Conservation (phyloP, 2,888 invertebrate genomes). For the Diogma glabrata region DNA sequence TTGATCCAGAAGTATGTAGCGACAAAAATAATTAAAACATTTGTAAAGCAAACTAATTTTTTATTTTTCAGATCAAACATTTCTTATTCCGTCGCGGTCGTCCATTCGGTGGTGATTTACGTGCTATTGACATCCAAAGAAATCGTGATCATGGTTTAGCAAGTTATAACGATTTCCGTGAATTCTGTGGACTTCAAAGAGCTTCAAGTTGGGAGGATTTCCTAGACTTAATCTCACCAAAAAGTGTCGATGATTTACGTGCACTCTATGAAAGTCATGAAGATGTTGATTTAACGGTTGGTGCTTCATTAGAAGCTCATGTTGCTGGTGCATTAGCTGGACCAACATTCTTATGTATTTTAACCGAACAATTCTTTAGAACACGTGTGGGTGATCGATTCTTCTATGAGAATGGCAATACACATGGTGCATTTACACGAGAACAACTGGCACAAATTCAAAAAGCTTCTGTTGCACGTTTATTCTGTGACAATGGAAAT, state of each 20-base stretch:
- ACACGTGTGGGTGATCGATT: slow-evolving; percentile 77
- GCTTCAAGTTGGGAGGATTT: slow-evolving; percentile 60
- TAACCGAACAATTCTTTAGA: slow-evolving; percentile 77
- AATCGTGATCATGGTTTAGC: slow-evolving; percentile 79
- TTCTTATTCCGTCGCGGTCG: slow-evolving; percentile 55
- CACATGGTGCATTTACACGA: slow-evolving; percentile 50
- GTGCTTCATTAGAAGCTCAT: slow-evolving; percentile 65
- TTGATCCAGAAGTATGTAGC: slow-evolving; percentile 41
- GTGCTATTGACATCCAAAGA: slow-evolving; percentile 73
- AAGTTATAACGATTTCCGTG: slow-evolving; percentile 64
- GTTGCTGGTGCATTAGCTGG: slow-evolving; percentile 69
- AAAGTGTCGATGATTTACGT: slow-evolving; percentile 53
- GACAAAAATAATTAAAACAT: not conserved
- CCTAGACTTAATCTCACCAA: slow-evolving; percentile 49
- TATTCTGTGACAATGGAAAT: slow-evolving; percentile 72
- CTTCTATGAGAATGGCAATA: slow-evolving; percentile 65
- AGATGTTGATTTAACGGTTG: slow-evolving; percentile 80
- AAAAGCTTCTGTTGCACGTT: slow-evolving; percentile 61
- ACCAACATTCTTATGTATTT: slow-evolving; percentile 78
- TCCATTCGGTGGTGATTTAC: slow-evolving; percentile 67
- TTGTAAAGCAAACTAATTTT: slow-evolving; percentile 9
- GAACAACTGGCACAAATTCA: slow-evolving; percentile 67
- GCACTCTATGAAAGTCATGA: slow-evolving; percentile 56
- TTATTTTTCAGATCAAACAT: slow-evolving; percentile 45
- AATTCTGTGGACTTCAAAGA: slow-evolving; percentile 59